Percentiles rank a stretch among this genome's conserved stretches.
Evolutionary conservation across 1,140 invertebrate species (phyloP).

Genomic region (Pteromalus puparum): DNA sequence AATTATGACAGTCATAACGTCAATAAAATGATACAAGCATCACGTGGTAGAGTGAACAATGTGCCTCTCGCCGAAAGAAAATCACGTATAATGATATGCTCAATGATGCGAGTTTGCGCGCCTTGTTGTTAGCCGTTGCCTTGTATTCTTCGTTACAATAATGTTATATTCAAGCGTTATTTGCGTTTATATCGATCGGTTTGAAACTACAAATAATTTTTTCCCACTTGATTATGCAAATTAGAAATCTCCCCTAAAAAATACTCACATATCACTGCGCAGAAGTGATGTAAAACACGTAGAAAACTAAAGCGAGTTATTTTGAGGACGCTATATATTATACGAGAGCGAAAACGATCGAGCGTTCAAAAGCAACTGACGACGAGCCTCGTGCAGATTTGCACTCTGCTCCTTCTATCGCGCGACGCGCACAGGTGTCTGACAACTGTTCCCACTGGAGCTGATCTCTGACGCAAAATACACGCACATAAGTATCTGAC

Average conservation of each 20-base stretch:
- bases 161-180: neutral
- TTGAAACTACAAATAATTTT: no score
- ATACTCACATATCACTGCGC: neutral
- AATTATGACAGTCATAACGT: neutral
- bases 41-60: constrained; percentile 34
- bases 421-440: neutral
- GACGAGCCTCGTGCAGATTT: neutral
- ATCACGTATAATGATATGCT: constrained; percentile 40
- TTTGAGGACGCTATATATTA: neutral
- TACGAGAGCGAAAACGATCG: neutral
- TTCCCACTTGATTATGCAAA: no score
- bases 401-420: neutral
- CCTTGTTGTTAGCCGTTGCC: neutral
- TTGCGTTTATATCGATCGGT: neutral
- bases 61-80: neutral
- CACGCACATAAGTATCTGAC: neutral
- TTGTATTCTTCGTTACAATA: neutral
- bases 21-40: neutral
- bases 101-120: neutral
- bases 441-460: neutral
- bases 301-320: no score
- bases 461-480: neutral
- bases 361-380: neutral
- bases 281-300: neutral
- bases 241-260: neutral